Evolutionary conservation across 2,797 vertebrate species (phyloP), one percentile per base, ranked within the genome.

Genomic region (Dendrocincla tyrannina): DNA sequence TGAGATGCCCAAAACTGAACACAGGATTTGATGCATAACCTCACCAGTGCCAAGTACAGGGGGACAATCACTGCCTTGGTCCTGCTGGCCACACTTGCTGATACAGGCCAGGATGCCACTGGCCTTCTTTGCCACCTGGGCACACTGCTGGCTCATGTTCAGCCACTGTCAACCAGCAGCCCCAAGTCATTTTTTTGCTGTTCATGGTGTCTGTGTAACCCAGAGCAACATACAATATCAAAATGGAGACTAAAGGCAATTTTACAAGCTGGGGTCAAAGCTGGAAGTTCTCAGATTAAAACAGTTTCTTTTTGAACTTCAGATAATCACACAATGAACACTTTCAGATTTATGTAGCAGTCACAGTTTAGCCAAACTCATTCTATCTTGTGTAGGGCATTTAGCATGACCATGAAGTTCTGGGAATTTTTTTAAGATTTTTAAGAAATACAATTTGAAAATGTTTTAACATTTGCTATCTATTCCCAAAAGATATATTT

Each of bases 111-210:
- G 79, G 72, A 18, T 64, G 64, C 3, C 72, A 30, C 0, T 4
- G 44, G 64, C n/a, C 17, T 27, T 27, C 44, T 37, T 11, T 33
- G 42, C 1, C 50, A 25, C 24, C 64, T 39, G 49, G 28, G 49
- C 64, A 76, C 64, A 37, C 2, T 47, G 0, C 20, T 58, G 44
- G 20, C 0, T 52, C 39, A 27, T 8, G 12, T 5, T 64, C 24
- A 64, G 17, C 5, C 0, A 0, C 9, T 70, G 11, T 2, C 0
- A 0, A 7, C 4, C n/a, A 83, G 50, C 23, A 44, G 2, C 1
- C 7, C 25, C 12, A 35, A 18, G 7, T 2, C 8, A 17, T 27
- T 78, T 84, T 47, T 59, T 8, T 23, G 11, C 35, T 53, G 32
- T 17, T 63, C 18, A 4, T 4, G 19, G 20, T 58, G 17, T 17